Evolutionary conservation across 2,888 invertebrate species (phyloP).

Genomic region (Drosophila neotestacea): DNA sequence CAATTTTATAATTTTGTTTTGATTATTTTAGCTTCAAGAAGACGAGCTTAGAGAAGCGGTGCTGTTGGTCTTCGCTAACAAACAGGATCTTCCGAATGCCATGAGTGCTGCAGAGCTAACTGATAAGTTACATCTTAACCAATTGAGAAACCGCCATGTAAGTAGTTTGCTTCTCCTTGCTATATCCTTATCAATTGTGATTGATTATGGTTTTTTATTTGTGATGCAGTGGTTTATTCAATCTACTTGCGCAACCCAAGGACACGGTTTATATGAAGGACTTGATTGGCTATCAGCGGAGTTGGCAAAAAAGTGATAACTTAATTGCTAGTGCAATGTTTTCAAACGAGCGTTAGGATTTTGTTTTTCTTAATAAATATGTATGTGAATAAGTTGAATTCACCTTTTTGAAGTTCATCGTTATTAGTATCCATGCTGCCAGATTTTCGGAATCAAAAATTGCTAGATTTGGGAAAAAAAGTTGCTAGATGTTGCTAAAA

Average conservation of each 20-base stretch:
- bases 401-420: background rate
- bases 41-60: conserved; percentile 97
- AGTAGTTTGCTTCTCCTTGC: conserved; percentile 77
- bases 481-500: too few species aligned
- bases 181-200: background rate
- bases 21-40: conserved; percentile 87
- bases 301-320: conserved; percentile 92
- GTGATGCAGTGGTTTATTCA: conserved; percentile 96
- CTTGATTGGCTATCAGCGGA: conserved; percentile 98
- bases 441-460: too few species aligned
- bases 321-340: conserved; percentile 24
- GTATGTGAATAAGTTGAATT: conserved; percentile 35
- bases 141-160: conserved; percentile 93
- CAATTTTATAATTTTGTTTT: background rate
- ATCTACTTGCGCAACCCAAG: conserved; percentile 97
- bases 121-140: conserved; percentile 95
- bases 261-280: conserved; percentile 97
- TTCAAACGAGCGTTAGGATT: conserved; percentile 36
- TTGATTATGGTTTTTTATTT: background rate
- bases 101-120: conserved; percentile 97
- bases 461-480: too few species aligned
- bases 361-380: conserved; percentile 59
- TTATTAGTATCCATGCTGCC: too few species aligned
- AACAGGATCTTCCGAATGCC: conserved; percentile 98
- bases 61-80: conserved; percentile 98